phyloP scores from a whole-genome alignment of 37 sponge, comb jelly and placozoan species.

The Crambe crambe region DNA sequence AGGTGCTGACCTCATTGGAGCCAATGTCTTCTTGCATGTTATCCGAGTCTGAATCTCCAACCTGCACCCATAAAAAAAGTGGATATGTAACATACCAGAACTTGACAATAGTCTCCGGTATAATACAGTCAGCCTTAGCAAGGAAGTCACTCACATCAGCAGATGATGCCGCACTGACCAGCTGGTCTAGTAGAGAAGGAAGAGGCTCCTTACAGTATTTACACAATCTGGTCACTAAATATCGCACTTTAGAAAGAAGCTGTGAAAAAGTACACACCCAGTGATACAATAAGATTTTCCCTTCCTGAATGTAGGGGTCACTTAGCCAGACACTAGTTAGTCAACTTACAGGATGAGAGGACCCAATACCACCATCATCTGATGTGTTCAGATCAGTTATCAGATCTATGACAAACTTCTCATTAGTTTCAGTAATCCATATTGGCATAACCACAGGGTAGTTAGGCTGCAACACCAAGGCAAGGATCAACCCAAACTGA shows the following conservation, averaged over 20 bases:
- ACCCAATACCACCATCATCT: constrained; percentile 40
- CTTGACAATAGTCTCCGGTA: neutral
- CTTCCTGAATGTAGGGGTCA: neutral
- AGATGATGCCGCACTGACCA: constrained; percentile 77
- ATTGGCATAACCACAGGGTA: constrained; percentile 79
- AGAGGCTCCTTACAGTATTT: constrained; percentile 22
- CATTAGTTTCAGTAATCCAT: constrained; percentile 66
- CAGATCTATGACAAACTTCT: constrained; percentile 40
- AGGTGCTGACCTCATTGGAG: constrained; percentile 33
- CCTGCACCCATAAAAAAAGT: constrained; percentile 24
- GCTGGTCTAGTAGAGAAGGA: constrained; percentile 67
- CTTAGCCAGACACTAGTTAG: neutral
- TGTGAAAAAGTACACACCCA: constrained; percentile 25
- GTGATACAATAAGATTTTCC: neutral
- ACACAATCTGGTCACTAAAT: constrained; percentile 52
- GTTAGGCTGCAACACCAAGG: constrained; percentile 48
- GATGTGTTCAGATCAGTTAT: constrained; percentile 73
- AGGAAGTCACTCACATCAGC: constrained; percentile 47
- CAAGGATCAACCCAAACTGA: neutral
- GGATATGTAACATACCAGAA: no score
- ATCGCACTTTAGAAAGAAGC: constrained; percentile 71
- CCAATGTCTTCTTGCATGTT: constrained; percentile 47
- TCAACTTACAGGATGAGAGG: constrained; percentile 17
- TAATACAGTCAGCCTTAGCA: no score
- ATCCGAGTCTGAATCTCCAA: constrained; percentile 51